phyloP scores from a whole-genome alignment of 1,140 invertebrate genomes.

The Magallana ariakensis region DNA sequence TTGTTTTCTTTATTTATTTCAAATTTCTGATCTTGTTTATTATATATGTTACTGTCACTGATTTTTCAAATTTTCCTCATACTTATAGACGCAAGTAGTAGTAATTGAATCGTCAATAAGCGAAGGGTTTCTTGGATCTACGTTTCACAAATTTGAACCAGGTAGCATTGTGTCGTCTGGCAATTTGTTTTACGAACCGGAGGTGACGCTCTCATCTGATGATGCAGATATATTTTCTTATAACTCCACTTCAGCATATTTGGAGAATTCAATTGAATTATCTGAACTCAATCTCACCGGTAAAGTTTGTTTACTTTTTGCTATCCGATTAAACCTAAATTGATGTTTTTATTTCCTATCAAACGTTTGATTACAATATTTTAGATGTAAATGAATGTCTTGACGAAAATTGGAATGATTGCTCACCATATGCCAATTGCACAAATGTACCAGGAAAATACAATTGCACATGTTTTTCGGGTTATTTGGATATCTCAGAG shows the following conservation, averaged over 20 bases:
- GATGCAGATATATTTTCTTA: not conserved
- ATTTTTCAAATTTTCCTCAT: no score
- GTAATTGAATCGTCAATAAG: not conserved
- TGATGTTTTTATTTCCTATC: no score
- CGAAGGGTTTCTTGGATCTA: constrained; percentile 36
- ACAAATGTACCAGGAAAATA: constrained; percentile 60
- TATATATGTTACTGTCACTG: not conserved
- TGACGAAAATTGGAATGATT: constrained; percentile 49
- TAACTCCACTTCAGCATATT: constrained; percentile 13
- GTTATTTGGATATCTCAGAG: constrained; percentile 58
- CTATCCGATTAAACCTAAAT: not conserved
- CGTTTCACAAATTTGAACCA: constrained; percentile 26
- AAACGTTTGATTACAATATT: not conserved
- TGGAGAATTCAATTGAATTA: constrained; percentile 2
- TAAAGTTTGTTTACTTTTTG: not conserved
- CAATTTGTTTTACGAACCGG: constrained; percentile 43
- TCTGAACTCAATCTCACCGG: not conserved
- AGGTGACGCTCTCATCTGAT: not conserved
- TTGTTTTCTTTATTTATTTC: not conserved
- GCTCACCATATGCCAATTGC: constrained; percentile 57
- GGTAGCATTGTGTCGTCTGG: constrained; percentile 49
- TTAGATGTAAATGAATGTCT: constrained; percentile 63
- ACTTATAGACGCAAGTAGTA: not conserved
- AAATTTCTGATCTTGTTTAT: not conserved
- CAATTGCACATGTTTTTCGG: constrained; percentile 57